Conservation (phyloP, 2,888 invertebrate genomes). For the Rhaphigaster nebulosa region DNA sequence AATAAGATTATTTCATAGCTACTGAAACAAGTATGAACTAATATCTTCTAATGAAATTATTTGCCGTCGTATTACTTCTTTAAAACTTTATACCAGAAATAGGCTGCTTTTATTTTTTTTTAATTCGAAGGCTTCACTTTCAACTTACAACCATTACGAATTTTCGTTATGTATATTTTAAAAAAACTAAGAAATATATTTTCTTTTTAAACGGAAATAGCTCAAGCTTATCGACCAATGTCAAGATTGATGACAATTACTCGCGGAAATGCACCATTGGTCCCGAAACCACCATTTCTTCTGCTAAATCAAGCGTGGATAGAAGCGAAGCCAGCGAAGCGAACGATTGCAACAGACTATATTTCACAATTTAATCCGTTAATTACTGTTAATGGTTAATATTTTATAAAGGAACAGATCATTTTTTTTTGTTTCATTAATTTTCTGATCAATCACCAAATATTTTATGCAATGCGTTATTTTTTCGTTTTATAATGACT, state of each 20-base stretch:
- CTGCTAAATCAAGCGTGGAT: not conserved
- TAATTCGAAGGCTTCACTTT: no score
- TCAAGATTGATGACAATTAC: constrained; percentile 5
- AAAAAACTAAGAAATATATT: not conserved
- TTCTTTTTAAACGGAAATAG: not conserved
- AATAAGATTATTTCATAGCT: no score
- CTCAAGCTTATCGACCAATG: not conserved
- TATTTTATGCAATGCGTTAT: not conserved
- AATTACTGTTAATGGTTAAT: not conserved
- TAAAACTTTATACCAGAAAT: no score
- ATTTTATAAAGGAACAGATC: not conserved
- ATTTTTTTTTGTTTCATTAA: not conserved
- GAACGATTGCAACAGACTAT: not conserved
- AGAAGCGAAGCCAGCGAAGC: not conserved
- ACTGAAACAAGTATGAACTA: no score
- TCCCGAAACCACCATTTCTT: not conserved
- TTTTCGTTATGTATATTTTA: no score
- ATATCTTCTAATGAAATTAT: no score
- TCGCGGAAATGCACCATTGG: not conserved
- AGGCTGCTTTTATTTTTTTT: no score
- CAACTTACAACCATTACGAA: no score
- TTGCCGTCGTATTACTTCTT: no score
- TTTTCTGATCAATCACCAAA: not conserved
- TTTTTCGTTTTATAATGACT: no score
- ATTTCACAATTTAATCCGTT: not conserved